Evolutionary conservation across 1,140 invertebrate genomes (phyloP), one percentile per base, ranked within the genome.

Genomic region (Macrobrachium nipponense): DNA sequence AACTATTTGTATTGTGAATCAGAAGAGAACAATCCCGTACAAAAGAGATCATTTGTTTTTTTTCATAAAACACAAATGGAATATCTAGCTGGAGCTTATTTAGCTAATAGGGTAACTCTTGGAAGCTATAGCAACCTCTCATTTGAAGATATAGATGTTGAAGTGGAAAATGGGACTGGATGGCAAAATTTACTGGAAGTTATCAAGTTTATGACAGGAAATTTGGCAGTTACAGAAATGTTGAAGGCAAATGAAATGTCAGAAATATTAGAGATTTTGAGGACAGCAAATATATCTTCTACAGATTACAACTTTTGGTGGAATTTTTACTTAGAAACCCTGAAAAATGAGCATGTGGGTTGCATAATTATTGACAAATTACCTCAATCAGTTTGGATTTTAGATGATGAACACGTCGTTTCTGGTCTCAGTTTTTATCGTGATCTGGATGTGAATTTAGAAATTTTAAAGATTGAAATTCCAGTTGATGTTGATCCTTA

Each of bases 11-110:
- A 43, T 23, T 80, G 20, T 27, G 60, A 64, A n/a, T 5, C 18
- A 44, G 61, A 80, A 64, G 20, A 64, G n/a, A 27, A 80, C 17
- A 12, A 36, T 36, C 14, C 58, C 11, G 17, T 51, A 15, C 14
- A 18, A 66, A 27, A 61, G 10, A 18, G 23, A 18, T n/a, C n/a
- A n/a, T 85, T 79, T 70, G 43, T 62, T 11, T 85, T 85, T 58
- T 17, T 85, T 36, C 76, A 85, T 27, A 85, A 79, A 61, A 85
- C 83, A 20, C 83, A 85, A 61, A 85, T 79, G 83, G 83, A 85
- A 36, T 85, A 79, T 58, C 75, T 85, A 43, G 66, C 75, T 68
- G 83, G 62, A 59, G 43, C 17, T 58, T 85, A 60, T 43, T 85
- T 85, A 61, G 83, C 64, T 12, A 17, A 72, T 72, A 6, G 60